Base-by-base conservation (phyloP, 2,113 vertebrate genomes). In the Lepus americanus region DNA sequence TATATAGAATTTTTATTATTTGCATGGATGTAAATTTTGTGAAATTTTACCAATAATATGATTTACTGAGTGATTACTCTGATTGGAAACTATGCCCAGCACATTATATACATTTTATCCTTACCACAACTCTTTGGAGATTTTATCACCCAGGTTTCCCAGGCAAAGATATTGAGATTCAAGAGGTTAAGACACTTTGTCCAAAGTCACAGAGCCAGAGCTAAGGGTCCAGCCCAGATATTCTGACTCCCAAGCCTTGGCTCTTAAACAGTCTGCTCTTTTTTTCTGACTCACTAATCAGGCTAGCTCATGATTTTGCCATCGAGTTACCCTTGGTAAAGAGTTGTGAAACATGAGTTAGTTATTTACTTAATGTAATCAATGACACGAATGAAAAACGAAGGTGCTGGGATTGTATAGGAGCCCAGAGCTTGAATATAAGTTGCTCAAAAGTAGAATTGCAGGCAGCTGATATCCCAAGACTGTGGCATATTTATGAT, bases 391-490 rank as follows among this genome's bases (percentile, higher is more conserved):
- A 20, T 63, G 20, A 31, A 78, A 88, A 74, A 86, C 0, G 0
- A 66, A 89, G 90, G 22, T 61, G 55, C 61, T 64, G 76, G 29
- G 14, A 61, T 85, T 91, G 73, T 72, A 36, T 11, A 39, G 3
- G 70, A 88, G 23, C 12, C 29, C 51, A 91, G 27, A 29, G 19
- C 53, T 87, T 84, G 51, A 64, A 10, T 27, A 2, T 4, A 74
- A 33, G 19, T 78, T 84, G 9, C 63, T 92, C 61, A 94, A 67
- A 87, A 51, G 31, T 51, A 77, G 70, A 93, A 89, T 19, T 73
- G 6, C 29, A 89, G 70, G 67, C 3, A 31, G 14, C 77, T 94
- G 76, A 1, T 69, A 0, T 51, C 4, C 69, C 77, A 81, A 95
- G 17, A 89, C n/a, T 22, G 6, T 20, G 73, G 44, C n/a, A n/a